Evolutionary conservation across 2,888 invertebrate genomes (phyloP).

Genomic region (Drosophila anomalipes): DNA sequence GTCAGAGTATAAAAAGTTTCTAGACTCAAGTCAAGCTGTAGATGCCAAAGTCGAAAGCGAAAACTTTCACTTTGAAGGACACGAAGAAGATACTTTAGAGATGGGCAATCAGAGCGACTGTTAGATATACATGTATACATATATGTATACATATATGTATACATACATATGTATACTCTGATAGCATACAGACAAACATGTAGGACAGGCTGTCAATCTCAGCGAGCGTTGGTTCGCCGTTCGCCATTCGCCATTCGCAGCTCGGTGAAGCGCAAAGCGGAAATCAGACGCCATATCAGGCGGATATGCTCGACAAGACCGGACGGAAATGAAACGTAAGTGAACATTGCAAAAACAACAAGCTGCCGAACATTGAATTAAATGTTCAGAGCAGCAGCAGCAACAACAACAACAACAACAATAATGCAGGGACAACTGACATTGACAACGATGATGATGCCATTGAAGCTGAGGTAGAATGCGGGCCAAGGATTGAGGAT

Average conservation of each 20-base stretch:
- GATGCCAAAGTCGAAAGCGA: conserved; percentile 44
- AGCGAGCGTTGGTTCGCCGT: conserved; percentile 38
- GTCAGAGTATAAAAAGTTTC: neutral
- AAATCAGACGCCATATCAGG: conserved; percentile 75
- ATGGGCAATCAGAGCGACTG: conserved; percentile 9
- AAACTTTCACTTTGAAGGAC: conserved; percentile 73
- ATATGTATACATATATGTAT: neutral
- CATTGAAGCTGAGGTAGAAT: conserved; percentile 38
- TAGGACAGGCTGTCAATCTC: conserved; percentile 61
- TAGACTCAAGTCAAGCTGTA: conserved; percentile 17
- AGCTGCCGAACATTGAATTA: conserved; percentile 43
- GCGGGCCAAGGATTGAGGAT: neutral
- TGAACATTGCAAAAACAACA: conserved; percentile 53
- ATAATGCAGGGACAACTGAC: neutral
- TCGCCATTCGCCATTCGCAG: conserved; percentile 32
- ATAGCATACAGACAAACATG: neutral
- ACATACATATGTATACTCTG: neutral
- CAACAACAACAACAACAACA: neutral
- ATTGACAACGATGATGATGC: conserved; percentile 42
- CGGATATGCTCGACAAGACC: conserved; percentile 66
- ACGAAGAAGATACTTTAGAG: conserved; percentile 28
- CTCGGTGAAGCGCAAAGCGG: conserved; percentile 65
- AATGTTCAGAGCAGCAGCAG: conserved; percentile 26
- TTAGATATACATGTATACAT: neutral
- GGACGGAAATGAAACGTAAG: conserved; percentile 67